Evolutionary conservation across 2,113 vertebrate genomes (phyloP).

Genomic region (Psephotus haematonotus): DNA sequence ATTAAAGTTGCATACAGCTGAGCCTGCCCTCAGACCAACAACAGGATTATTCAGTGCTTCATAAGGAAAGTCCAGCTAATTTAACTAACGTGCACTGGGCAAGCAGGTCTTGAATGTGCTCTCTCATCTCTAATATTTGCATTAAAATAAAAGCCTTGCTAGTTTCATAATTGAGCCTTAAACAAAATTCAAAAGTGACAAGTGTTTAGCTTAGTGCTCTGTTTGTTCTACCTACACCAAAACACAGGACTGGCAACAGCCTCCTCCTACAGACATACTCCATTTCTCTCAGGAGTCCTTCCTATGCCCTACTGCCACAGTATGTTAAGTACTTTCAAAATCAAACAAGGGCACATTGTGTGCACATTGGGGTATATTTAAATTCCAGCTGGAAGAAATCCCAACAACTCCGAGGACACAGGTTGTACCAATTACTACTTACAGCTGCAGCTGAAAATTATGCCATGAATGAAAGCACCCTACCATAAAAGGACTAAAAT

Average conservation of each 20-base stretch:
- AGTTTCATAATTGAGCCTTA: neutral
- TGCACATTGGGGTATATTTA: neutral
- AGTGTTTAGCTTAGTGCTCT: neutral
- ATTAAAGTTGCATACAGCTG: neutral
- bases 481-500: slow-evolving; percentile 26
- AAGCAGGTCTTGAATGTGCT: slow-evolving; percentile 25
- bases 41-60: slow-evolving; percentile 1
- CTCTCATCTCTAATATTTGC: neutral
- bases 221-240: slow-evolving; percentile 24
- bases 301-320: slow-evolving; percentile 1
- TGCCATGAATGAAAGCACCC: slow-evolving; percentile 30
- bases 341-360: slow-evolving; percentile 36
- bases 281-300: neutral
- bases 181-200: neutral
- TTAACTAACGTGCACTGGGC: neutral
- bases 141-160: slow-evolving; percentile 19
- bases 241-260: neutral
- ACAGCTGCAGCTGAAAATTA: slow-evolving; percentile 44
- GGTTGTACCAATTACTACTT: slow-evolving; percentile 21
- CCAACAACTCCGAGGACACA: neutral
- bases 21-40: neutral
- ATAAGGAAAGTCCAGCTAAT: neutral
- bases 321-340: neutral
- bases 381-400: slow-evolving; percentile 35
- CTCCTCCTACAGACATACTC: neutral